Percentiles rank a stretch among this genome's conserved stretches.
Conservation (phyloP, 2,113 vertebrate genomes). For the Silurus glanis region DNA sequence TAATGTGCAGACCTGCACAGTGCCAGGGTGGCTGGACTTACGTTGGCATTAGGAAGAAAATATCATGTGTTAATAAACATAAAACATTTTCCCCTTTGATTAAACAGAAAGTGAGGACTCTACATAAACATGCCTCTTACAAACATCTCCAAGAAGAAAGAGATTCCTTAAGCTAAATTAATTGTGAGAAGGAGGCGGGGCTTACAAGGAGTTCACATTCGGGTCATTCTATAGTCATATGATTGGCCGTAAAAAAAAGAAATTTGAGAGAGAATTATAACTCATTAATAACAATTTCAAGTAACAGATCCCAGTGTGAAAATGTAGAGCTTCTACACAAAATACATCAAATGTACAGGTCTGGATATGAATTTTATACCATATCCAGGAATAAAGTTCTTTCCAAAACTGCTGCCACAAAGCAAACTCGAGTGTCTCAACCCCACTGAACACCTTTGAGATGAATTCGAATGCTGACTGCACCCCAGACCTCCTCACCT, state of each 20-base stretch:
- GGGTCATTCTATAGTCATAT: neutral
- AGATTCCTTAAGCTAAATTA: neutral
- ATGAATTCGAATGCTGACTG: neutral
- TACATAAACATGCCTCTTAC: neutral
- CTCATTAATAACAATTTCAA: no score
- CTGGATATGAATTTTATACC: neutral
- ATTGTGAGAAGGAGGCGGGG: neutral
- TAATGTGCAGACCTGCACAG: neutral
- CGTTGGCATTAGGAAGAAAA: neutral
- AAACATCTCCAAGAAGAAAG: neutral
- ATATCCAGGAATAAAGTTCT: neutral
- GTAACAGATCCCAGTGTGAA: neutral
- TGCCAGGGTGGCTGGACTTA: neutral
- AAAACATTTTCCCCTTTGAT: neutral
- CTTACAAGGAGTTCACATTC: neutral
- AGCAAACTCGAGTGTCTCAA: neutral
- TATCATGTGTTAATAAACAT: neutral
- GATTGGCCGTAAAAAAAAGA: neutral
- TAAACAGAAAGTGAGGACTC: neutral
- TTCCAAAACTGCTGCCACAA: neutral
- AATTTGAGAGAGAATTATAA: neutral
- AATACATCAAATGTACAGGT: neutral
- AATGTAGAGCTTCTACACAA: neutral
- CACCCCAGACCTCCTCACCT: neutral
- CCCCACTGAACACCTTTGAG: neutral